Conservation (phyloP, 1,140 invertebrate genomes). For the Zaprionus gabonicus region DNA sequence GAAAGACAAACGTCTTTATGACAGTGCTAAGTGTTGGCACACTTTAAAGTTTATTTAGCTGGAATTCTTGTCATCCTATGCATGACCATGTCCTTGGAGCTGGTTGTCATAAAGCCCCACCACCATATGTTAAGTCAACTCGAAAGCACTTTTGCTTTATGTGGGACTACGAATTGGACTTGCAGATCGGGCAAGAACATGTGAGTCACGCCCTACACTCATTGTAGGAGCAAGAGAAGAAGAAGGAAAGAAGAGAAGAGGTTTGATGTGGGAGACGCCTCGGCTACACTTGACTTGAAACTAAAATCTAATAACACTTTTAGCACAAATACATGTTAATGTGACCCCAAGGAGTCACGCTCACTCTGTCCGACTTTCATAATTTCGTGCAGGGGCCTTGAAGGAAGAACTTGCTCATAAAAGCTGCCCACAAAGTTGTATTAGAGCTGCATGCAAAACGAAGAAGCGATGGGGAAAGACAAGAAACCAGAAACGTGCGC, state of each 20-base stretch:
- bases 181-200: conserved; percentile 24
- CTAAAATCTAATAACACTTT: conserved; percentile 83
- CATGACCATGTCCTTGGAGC: conserved; percentile 13
- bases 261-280: neutral
- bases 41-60: conserved; percentile 59
- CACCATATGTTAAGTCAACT: conserved; percentile 69
- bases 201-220: conserved; percentile 45
- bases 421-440: conserved; percentile 54
- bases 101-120: conserved; percentile 63
- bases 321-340: conserved; percentile 83
- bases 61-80: conserved; percentile 19
- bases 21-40: conserved; percentile 74
- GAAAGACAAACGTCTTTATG: conserved; percentile 63
- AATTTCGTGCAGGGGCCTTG: conserved; percentile 60
- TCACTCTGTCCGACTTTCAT: conserved; percentile 66
- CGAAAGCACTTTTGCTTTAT: conserved; percentile 81
- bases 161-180: conserved; percentile 41
- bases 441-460: conserved; percentile 43
- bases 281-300: conserved; percentile 76
- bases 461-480: conserved; percentile 11
- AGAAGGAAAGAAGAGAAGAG: neutral
- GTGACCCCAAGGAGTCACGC: conserved; percentile 78
- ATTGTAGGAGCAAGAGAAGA: neutral
- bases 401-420: conserved; percentile 58
- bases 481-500: neutral